These are phyloP conservation scores for Drosophila sordidula DNA, from an alignment of 2,888 invertebrate species.

Conservation along the genomic window DNA sequence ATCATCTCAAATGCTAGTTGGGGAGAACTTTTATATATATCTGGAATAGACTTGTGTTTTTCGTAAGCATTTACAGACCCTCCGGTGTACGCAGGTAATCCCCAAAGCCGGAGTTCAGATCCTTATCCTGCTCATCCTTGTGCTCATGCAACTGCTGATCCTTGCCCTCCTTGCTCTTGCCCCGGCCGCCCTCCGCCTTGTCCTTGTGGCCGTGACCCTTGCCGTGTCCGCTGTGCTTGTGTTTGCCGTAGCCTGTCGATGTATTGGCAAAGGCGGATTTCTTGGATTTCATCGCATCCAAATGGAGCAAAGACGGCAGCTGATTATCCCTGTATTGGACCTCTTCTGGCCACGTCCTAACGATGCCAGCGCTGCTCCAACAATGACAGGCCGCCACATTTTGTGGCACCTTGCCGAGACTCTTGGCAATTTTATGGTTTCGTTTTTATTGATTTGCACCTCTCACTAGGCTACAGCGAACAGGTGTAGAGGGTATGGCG, in stretches of 20 bases:
- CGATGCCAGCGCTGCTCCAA: conserved; percentile 35
- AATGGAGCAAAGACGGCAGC: conserved; percentile 11
- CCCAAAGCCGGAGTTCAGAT: conserved; percentile 85
- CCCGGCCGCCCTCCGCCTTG: conserved; percentile 42
- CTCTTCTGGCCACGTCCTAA: conserved; percentile 28
- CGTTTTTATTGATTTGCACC: conserved; percentile 73
- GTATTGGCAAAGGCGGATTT: conserved; percentile 78
- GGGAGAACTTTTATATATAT: background rate
- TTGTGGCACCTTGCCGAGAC: conserved; percentile 11
- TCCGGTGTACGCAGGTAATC: conserved; percentile 83
- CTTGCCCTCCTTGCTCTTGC: conserved; percentile 38
- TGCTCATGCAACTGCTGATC: conserved; percentile 37
- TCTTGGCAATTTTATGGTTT: conserved; percentile 69
- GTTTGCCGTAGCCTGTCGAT: conserved; percentile 79
- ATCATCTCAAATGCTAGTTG: conserved; percentile 89
- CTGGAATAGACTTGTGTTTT: background rate
- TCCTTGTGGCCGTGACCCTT: conserved; percentile 57
- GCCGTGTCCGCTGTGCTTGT: conserved; percentile 61
- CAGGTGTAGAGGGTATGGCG: background rate
- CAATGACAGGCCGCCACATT: conserved; percentile 49
- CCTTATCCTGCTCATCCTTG: conserved; percentile 73
- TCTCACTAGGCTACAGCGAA: conserved; percentile 11
- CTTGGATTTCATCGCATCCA: conserved; percentile 80
- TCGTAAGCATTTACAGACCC: conserved; percentile 78
- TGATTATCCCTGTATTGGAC: background rate